Conservation (phyloP, 2,797 vertebrate species). For the Cuculus canorus region DNA sequence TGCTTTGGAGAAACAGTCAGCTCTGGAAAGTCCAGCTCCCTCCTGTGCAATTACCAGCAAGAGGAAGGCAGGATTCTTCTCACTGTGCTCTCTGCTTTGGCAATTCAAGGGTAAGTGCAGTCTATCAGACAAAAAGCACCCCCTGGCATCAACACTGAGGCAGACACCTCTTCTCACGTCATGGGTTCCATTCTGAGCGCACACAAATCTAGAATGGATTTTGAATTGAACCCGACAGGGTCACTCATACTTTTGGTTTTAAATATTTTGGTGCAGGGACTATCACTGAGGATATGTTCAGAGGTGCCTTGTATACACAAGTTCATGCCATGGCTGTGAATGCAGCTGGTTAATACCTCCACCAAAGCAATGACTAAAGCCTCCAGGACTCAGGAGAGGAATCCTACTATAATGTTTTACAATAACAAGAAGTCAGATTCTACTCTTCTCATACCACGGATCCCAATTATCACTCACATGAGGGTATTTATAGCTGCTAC, state of each 20-base stretch:
- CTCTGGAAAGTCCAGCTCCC: background rate
- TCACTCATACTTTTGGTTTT: background rate
- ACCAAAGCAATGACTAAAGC: background rate
- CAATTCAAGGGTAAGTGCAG: background rate
- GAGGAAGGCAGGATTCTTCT: background rate
- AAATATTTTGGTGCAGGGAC: background rate
- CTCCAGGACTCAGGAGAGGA: background rate
- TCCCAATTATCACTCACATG: background rate
- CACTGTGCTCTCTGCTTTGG: background rate
- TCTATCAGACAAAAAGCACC: background rate
- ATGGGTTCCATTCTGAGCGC: background rate
- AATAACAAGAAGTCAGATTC: background rate
- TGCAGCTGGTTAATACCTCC: background rate
- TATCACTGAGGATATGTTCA: background rate
- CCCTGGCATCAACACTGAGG: background rate
- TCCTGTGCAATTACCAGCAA: accelerated
- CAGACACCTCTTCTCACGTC: background rate
- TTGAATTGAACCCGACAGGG: background rate
- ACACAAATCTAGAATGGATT: background rate
- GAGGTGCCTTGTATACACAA: background rate
- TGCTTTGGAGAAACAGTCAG: background rate
- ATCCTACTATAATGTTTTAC: background rate
- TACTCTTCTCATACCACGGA: background rate
- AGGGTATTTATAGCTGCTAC: background rate
- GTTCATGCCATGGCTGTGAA: background rate